These are phyloP conservation scores for Leuctra nigra DNA, from an alignment of 2,888 invertebrate species.

Conservation along the genomic window DNA sequence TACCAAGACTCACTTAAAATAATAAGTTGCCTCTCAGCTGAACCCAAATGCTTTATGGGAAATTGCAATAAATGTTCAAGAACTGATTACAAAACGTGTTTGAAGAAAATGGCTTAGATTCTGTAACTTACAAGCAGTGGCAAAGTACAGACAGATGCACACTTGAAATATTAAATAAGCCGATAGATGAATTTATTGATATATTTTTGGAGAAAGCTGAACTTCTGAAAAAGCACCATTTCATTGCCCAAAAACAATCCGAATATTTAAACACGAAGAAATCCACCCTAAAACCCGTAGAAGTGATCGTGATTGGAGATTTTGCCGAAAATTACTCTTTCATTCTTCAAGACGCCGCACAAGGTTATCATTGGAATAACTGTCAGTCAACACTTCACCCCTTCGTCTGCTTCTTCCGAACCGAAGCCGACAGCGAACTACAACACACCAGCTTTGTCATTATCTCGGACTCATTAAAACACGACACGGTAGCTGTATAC, in stretches of 20 bases:
- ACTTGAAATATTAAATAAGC: neutral
- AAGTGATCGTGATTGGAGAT: slow-evolving; percentile 4
- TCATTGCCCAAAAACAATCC: slow-evolving; percentile 5
- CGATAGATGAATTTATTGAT: slow-evolving; percentile 4
- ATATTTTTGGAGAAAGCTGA: neutral
- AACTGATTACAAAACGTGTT: neutral
- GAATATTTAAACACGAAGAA: neutral
- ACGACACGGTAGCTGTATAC: slow-evolving; percentile 14
- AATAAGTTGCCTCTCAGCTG: too few relatives aligned
- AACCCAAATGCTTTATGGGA: neutral
- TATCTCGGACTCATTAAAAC: slow-evolving; percentile 27
- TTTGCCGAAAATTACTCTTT: slow-evolving; percentile 20
- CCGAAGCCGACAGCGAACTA: slow-evolving; percentile 12
- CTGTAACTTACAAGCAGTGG: slow-evolving; percentile 2
- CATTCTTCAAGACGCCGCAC: slow-evolving; percentile 17
- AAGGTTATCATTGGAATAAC: slow-evolving; percentile 20
- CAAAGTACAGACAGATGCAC: neutral
- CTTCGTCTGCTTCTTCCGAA: slow-evolving; percentile 13
- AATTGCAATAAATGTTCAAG: neutral
- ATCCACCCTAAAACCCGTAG: neutral
- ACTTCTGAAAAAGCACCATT: neutral
- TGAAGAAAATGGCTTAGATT: neutral
- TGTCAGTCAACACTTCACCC: slow-evolving; percentile 15
- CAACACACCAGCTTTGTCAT: slow-evolving; percentile 24
- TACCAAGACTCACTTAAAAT: too few relatives aligned